Evolutionary conservation across 2,888 invertebrate genomes (phyloP).

Genomic region (Theodoxus fluviatilis): DNA sequence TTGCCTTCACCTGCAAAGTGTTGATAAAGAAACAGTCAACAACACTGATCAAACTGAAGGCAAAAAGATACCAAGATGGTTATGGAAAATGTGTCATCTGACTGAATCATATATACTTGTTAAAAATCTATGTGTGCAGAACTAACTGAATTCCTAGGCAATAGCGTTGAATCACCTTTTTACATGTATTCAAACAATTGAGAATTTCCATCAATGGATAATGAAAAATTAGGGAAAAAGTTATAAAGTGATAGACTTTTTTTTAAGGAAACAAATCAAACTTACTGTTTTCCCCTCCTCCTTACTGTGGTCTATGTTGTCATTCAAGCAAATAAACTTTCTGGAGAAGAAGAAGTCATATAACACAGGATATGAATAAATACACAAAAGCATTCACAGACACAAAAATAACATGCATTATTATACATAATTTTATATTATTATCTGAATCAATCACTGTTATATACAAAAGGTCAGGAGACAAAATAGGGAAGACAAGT

Average conservation of each 20-base stretch:
- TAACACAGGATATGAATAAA: too few relatives aligned
- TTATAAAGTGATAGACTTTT: too few relatives aligned
- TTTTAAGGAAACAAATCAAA: slow-evolving; percentile 27
- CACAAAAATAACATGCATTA: too few relatives aligned
- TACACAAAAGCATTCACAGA: not conserved
- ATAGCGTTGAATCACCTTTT: not conserved
- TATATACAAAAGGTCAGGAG: too few relatives aligned
- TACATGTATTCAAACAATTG: not conserved
- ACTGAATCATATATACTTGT: too few relatives aligned
- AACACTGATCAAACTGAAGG: too few relatives aligned
- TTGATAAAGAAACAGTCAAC: not conserved
- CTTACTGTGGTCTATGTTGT: slow-evolving; percentile 74
- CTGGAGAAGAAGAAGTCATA: slow-evolving; percentile 66
- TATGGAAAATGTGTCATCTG: not conserved
- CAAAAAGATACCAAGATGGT: not conserved
- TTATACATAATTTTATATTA: too few relatives aligned
- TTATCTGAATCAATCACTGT: too few relatives aligned
- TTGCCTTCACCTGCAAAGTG: slow-evolving; percentile 69
- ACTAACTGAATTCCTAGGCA: not conserved
- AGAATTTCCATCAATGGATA: not conserved
- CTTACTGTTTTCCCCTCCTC: slow-evolving; percentile 71
- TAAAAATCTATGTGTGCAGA: too few relatives aligned
- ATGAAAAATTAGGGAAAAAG: too few relatives aligned
- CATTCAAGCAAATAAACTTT: slow-evolving; percentile 83
- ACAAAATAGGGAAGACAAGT: too few relatives aligned